Base-by-base conservation (phyloP, 2,113 vertebrate genomes). In the Rhizomys pruinosus region DNA sequence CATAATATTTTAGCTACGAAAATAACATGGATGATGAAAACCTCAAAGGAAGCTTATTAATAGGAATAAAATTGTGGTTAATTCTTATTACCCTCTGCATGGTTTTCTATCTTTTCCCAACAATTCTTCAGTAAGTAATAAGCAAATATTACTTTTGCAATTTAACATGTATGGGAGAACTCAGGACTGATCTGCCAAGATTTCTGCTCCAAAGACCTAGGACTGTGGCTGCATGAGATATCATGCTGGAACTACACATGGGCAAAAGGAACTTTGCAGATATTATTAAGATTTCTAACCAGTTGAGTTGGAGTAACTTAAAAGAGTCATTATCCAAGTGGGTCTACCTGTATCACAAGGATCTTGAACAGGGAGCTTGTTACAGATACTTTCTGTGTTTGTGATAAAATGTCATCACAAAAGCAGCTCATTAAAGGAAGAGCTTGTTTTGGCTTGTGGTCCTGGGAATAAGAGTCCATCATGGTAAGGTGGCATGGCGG, bases 171-270 rank as follows among this genome's bases (percentile, higher is more conserved):
- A 12, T 34, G 27, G 1, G 39, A 69, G 29, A 89, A 86, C 55
- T 34, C 66, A 9, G 68, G 59, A 19, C 9, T 92, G 25, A 0
- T 29, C 29, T 17, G 17, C 25, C 19, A 42, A 39, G 37, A 59
- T 39, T 59, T 74, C 4, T 17, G 3, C 20, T 23, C 23, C 16
- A 64, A 25, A 13, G 23, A 47, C 20, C 37, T 10, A 42, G 52
- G n/a, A 69, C 25, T 42, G 10, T 32, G 7, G 68, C 47, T 59
- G 4, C 32, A 3, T 1, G 5, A 32, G 42, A 7, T 23, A 8
- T 12, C 12, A 13, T 6, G 12, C 37, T 34, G 4, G 32, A 17
- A 16, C 12, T 34, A 11, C 13, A 1, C 2, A 42, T 1, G 3
- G 27, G 29, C 42, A 19, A 52, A 39, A 39, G 10, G 39, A 19